Conservation (phyloP, 2,113 vertebrate species). For the Phodopus roborovskii region DNA sequence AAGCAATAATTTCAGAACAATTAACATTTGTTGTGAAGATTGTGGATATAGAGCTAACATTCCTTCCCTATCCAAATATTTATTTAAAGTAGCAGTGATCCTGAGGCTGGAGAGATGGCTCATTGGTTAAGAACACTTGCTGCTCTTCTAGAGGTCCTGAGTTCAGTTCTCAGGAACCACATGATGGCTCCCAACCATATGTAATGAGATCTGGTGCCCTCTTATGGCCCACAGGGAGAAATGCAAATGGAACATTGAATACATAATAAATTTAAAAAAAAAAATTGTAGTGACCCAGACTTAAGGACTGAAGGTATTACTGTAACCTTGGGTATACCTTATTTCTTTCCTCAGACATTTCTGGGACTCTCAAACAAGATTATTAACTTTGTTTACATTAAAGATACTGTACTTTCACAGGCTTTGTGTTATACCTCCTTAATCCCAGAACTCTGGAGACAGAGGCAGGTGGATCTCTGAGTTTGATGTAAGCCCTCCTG, state of each 20-base stretch:
- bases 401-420: neutral
- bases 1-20: neutral
- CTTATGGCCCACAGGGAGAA: too few relatives aligned
- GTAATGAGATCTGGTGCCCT: too few relatives aligned
- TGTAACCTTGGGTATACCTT: neutral
- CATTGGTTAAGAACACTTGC: too few relatives aligned
- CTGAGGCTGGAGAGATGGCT: too few relatives aligned
- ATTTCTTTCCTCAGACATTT: neutral
- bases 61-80: neutral
- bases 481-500: neutral
- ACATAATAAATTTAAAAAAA: too few relatives aligned
- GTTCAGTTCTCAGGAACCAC: too few relatives aligned
- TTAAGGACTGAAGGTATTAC: neutral
- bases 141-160: too few relatives aligned
- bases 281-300: neutral
- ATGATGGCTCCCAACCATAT: too few relatives aligned
- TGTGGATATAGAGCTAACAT: neutral
- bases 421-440: neutral
- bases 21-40: neutral
- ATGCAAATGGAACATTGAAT: too few relatives aligned
- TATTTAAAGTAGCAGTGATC: neutral
- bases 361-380: neutral
- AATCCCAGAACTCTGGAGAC: neutral
- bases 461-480: neutral
- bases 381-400: neutral